A percentile compares a stretch with the other conserved stretches of the same genome.
These are phyloP conservation scores for Cephus pygmeus DNA, from an alignment of 2,888 invertebrate species.

Conservation along the genomic window DNA sequence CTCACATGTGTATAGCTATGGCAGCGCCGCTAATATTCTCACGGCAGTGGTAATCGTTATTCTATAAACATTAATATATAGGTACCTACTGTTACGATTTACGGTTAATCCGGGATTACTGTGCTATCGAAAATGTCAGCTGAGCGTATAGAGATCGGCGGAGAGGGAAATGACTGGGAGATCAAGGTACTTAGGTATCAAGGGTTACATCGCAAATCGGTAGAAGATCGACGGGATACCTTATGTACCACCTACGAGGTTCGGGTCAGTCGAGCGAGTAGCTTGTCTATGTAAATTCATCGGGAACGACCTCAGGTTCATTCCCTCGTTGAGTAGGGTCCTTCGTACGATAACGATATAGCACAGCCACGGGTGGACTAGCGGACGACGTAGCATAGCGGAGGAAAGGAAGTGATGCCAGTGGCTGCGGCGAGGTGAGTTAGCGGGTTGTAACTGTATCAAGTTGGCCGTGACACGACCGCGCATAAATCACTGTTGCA, in stretches of 20 bases:
- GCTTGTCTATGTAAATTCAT: background rate
- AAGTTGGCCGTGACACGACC: constrained; percentile 62
- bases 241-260: background rate
- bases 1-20: constrained; percentile 29
- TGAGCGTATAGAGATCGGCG: background rate
- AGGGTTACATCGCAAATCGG: background rate
- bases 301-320: background rate
- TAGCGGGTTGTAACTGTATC: constrained; percentile 63
- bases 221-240: background rate
- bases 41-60: constrained; percentile 18
- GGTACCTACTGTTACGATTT: background rate
- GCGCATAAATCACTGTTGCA: constrained; percentile 59
- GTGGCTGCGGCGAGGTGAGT: constrained; percentile 47
- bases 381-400: background rate
- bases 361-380: background rate
- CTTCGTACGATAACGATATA: background rate
- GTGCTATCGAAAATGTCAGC: background rate
- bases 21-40: constrained; percentile 34
- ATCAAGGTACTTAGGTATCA: background rate
- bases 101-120: background rate
- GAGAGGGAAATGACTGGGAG: background rate
- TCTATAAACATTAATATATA: background rate
- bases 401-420: constrained; percentile 15
- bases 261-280: background rate
- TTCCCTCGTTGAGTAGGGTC: background rate